These are phyloP conservation scores for Agrilus mali DNA, from an alignment of 2,888 invertebrate species.

Conservation along the genomic window DNA sequence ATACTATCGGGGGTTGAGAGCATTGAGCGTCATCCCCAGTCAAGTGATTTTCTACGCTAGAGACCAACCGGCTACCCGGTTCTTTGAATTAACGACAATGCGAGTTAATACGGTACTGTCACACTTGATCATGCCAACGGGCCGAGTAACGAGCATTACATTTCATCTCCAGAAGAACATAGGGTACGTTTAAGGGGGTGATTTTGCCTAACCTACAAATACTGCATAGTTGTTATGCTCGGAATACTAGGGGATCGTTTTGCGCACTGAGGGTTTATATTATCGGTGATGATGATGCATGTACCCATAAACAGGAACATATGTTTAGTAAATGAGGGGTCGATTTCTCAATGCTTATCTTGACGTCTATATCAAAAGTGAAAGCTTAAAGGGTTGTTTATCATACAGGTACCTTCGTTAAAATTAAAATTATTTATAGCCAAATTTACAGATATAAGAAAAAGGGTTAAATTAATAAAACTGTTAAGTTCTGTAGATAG, in stretches of 20 bases:
- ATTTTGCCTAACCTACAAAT: constrained; percentile 8
- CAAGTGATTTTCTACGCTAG: constrained; percentile 16
- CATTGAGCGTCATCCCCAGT: constrained; percentile 9
- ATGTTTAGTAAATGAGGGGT: too few relatives aligned
- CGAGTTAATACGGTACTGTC: constrained; percentile 31
- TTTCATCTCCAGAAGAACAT: constrained; percentile 9
- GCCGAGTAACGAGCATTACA: constrained; percentile 14
- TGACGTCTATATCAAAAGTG: too few relatives aligned
- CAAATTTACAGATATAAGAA: too few relatives aligned
- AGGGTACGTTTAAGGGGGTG: constrained; percentile 9
- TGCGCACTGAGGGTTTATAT: constrained; percentile 6
- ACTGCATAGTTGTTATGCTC: not conserved
- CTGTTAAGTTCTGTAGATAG: too few relatives aligned
- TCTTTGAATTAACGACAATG: constrained; percentile 30
- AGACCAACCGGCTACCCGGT: constrained; percentile 10
- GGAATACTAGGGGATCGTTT: constrained; percentile 11
- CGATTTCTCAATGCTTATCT: too few relatives aligned
- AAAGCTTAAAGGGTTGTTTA: too few relatives aligned
- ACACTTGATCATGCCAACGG: constrained; percentile 28
- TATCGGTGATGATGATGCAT: constrained; percentile 6
- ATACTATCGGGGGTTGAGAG: too few relatives aligned
- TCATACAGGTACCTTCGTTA: too few relatives aligned
- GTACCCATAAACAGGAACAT: not conserved
- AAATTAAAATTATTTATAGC: too few relatives aligned
- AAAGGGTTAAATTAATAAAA: too few relatives aligned